These are phyloP conservation scores for Phrynosoma blainvillii DNA, from an alignment of 2,113 vertebrate species.

Conservation along the genomic window DNA sequence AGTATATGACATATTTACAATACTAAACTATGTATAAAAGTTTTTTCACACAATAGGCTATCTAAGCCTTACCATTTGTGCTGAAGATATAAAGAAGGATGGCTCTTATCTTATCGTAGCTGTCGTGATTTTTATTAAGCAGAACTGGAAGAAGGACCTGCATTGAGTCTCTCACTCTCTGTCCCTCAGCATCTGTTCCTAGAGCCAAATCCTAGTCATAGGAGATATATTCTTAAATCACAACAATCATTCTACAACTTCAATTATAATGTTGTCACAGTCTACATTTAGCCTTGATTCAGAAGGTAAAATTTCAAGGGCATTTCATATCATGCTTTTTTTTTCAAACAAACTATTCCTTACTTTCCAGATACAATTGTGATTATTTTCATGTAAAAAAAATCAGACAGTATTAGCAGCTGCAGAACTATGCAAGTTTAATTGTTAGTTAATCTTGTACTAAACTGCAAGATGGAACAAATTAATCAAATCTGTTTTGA, in stretches of 20 bases:
- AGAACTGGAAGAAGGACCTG: constrained; percentile 94
- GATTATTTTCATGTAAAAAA: not conserved
- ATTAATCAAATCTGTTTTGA: not conserved
- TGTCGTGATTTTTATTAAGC: constrained; percentile 82
- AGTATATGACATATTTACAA: not conserved
- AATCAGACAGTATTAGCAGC: not conserved
- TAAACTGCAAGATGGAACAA: not conserved
- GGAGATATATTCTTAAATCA: constrained; percentile 3
- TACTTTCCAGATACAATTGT: not conserved
- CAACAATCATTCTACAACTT: not conserved
- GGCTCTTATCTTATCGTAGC: constrained; percentile 92
- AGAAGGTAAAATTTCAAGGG: not conserved
- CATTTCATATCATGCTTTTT: not conserved
- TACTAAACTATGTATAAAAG: not conserved
- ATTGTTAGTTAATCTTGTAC: not conserved
- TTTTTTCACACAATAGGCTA: not conserved
- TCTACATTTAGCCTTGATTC: not conserved
- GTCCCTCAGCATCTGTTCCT: constrained; percentile 89
- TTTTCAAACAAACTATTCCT: not conserved
- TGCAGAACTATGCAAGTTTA: not conserved
- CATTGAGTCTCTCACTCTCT: constrained; percentile 95
- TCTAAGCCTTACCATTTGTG: constrained; percentile 82
- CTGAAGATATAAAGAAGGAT: constrained; percentile 97
- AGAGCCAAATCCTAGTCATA: constrained; percentile 90
- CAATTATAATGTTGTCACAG: rapidly evolving